phyloP scores from a whole-genome alignment of 2,113 vertebrate species.

The Rostratula benghalensis region DNA sequence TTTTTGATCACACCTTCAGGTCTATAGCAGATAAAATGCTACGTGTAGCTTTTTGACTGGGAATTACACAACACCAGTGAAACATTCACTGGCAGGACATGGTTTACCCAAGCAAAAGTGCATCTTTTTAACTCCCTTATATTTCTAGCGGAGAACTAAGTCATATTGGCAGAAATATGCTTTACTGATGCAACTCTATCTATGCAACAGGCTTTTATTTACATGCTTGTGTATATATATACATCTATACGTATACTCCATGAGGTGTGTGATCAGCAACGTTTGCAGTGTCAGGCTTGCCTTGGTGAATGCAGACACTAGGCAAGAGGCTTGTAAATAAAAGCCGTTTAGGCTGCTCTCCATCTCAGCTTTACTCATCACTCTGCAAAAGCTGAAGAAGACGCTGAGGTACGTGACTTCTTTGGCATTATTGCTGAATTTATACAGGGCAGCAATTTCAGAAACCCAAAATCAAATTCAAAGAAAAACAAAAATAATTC shows the following conservation, averaged over 20 bases:
- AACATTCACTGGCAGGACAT: background rate
- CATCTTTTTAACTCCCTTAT: background rate
- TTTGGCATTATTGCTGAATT: background rate
- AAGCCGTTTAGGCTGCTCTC: background rate
- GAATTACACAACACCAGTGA: background rate
- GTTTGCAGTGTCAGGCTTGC: background rate
- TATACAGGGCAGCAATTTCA: background rate
- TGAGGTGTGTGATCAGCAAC: background rate
- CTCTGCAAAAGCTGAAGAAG: background rate
- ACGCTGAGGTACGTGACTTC: background rate
- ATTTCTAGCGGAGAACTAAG: background rate
- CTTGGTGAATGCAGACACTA: background rate
- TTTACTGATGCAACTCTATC: background rate
- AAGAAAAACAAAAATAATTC: background rate
- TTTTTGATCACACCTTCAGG: background rate
- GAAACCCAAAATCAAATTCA: background rate
- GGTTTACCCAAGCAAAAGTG: background rate
- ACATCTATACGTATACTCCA: background rate
- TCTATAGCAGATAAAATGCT: background rate
- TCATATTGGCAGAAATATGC: background rate
- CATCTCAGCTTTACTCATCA: background rate
- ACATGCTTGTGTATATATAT: background rate
- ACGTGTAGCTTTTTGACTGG: background rate
- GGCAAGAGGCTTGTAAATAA: background rate
- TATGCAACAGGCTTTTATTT: background rate